Percentiles rank a stretch among this genome's conserved stretches.
Evolutionary conservation across 2,888 invertebrate species (phyloP).

Genomic region (Antitype chi): DNA sequence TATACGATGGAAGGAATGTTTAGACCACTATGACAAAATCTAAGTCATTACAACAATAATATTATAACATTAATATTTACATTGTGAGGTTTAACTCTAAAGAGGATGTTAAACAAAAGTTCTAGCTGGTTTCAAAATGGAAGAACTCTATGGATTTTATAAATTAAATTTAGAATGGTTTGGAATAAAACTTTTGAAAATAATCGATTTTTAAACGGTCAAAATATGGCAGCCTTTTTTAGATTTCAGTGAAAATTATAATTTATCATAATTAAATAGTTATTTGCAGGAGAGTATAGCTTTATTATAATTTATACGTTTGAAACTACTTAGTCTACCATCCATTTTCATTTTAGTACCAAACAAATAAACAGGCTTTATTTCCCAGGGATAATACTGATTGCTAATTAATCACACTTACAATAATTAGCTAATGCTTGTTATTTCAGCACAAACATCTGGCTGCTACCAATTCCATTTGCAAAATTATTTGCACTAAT

Average conservation of each 20-base stretch:
- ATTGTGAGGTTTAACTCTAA: constrained; percentile 23
- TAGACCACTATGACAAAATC: constrained; percentile 64
- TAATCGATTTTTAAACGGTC: not conserved
- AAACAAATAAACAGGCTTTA: constrained; percentile 10
- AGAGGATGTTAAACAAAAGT: constrained; percentile 34
- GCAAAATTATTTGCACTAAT: constrained; percentile 29
- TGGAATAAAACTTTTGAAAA: not conserved
- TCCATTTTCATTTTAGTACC: constrained; percentile 5
- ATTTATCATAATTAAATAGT: not conserved
- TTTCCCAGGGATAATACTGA: not conserved
- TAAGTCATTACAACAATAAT: constrained; percentile 51
- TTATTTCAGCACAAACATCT: constrained; percentile 20
- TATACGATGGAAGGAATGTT: constrained; percentile 65
- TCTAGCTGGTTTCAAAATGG: constrained; percentile 29
- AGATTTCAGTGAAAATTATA: not conserved
- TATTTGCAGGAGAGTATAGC: not conserved
- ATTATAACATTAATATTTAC: constrained; percentile 25
- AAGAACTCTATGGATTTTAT: constrained; percentile 1
- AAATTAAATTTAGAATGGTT: constrained; percentile 12
- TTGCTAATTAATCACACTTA: constrained; percentile 36
- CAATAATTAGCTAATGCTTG: constrained; percentile 32
- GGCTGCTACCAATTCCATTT: constrained; percentile 24
- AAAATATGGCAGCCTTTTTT: not conserved
- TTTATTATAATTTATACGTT: not conserved
- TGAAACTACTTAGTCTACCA: not conserved